Evolutionary conservation across 37 sponge, comb jelly and placozoan species (phyloP).

Genomic region (Ephydatia muelleri): DNA sequence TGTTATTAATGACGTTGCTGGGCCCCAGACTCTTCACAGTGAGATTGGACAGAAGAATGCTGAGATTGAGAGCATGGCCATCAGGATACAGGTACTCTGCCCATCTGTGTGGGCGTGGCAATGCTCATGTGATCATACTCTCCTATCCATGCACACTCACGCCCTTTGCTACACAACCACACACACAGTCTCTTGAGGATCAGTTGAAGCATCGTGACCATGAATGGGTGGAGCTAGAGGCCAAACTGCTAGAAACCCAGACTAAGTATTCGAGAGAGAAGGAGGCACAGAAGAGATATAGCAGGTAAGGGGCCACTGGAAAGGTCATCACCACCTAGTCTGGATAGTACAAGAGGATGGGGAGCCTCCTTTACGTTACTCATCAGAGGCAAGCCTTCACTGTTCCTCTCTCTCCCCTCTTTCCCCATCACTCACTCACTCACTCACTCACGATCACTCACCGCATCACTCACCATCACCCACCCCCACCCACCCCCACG

Average conservation of each 20-base stretch:
- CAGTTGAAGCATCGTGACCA: slow-evolving; percentile 35
- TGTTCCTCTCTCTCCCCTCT: not conserved
- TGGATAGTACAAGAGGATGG: too few species aligned
- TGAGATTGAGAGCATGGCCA: slow-evolving; percentile 35
- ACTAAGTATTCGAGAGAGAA: slow-evolving; percentile 49
- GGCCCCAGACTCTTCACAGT: not conserved
- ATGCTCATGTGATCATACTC: not conserved
- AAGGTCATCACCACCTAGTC: not conserved
- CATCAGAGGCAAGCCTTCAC: not conserved
- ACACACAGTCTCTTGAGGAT: slow-evolving; percentile 53
- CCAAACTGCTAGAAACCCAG: slow-evolving; percentile 37
- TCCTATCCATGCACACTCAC: not conserved
- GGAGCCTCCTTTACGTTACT: too few species aligned
- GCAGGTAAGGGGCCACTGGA: slow-evolving; percentile 19
- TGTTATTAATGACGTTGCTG: not conserved
- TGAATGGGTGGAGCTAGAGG: slow-evolving; percentile 50
- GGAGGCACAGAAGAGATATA: slow-evolving; percentile 53
- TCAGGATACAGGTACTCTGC: slow-evolving; percentile 44
- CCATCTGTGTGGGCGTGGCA: not conserved
- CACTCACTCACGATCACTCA: not conserved
- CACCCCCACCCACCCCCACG: not conserved
- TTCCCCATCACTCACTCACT: not conserved
- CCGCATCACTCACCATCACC: not conserved
- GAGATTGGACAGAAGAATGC: slow-evolving; percentile 47
- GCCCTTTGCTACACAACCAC: not conserved